These are phyloP conservation scores for Triplophysa bombifrons DNA, from an alignment of 2,797 vertebrate genomes.

Conservation along the genomic window DNA sequence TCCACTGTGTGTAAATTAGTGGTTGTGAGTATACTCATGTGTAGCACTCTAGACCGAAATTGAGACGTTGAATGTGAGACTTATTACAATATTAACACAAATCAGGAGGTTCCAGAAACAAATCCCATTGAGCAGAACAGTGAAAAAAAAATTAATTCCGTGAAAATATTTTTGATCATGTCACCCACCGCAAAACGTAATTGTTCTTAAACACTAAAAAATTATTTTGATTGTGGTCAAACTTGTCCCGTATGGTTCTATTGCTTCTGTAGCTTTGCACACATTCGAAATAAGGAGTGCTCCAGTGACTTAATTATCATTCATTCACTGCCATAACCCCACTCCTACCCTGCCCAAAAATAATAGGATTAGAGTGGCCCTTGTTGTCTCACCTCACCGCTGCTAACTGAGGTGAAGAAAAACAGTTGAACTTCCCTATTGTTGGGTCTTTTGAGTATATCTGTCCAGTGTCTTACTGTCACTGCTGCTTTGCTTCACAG, in stretches of 20 bases:
- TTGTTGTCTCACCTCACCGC: background rate
- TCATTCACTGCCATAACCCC: background rate
- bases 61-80: no score
- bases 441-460: background rate
- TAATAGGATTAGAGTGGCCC: background rate
- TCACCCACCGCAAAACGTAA: no score
- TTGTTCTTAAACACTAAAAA: background rate
- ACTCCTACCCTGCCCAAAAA: background rate
- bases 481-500: background rate
- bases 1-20: no score
- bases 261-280: background rate
- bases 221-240: background rate
- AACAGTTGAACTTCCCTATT: background rate
- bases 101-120: no score
- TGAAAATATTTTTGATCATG: no score
- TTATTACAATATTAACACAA: no score
- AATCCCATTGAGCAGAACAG: no score
- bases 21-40: no score
- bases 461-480: background rate
- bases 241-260: no score
- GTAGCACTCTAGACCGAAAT: no score
- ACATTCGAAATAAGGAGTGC: background rate
- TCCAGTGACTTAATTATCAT: background rate
- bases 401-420: constrained; percentile 10
- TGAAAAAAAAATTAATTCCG: no score